phyloP scores from a whole-genome alignment of 2,888 invertebrate genomes.

The Chrysopilus asiliformis region DNA sequence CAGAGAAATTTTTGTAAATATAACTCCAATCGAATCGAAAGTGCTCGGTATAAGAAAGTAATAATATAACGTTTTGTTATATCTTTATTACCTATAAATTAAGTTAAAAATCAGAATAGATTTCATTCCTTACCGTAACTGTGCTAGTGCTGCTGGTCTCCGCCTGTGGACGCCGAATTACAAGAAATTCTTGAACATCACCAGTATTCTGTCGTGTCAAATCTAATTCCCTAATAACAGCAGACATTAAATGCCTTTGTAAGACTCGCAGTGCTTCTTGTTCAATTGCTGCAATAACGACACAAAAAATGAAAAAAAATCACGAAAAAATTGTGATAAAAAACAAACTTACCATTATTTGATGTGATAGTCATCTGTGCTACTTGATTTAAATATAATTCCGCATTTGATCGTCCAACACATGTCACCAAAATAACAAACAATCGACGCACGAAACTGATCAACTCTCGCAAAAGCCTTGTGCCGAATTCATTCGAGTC shows the following conservation, averaged over 20 bases:
- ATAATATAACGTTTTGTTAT: not conserved
- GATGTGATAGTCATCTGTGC: constrained; percentile 23
- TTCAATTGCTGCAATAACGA: constrained; percentile 9
- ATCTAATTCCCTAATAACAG: constrained; percentile 11
- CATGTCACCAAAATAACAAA: constrained; percentile 30
- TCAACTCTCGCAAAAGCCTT: constrained; percentile 24
- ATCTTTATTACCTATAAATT: not conserved
- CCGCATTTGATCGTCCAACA: constrained; percentile 28
- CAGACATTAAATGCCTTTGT: constrained; percentile 11
- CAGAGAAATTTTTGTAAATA: too few relatives aligned
- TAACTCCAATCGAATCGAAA: too few relatives aligned
- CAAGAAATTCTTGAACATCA: constrained; percentile 18
- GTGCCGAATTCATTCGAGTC: constrained; percentile 24
- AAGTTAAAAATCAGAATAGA: not conserved
- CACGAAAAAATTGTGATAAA: too few relatives aligned
- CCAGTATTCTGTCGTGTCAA: constrained; percentile 8
- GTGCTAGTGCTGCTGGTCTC: constrained; percentile 7
- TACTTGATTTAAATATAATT: constrained; percentile 29
- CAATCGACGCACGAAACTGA: constrained; percentile 26
- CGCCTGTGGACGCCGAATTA: constrained; percentile 15
- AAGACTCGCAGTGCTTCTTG: constrained; percentile 9
- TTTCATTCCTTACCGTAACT: constrained; percentile 8
- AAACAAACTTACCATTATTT: constrained; percentile 13
- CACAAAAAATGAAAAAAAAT: constrained; percentile 1
- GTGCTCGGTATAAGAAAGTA: too few relatives aligned